Conservation (phyloP, 2,797 vertebrate species). For the Gymnopithys bicolor region DNA sequence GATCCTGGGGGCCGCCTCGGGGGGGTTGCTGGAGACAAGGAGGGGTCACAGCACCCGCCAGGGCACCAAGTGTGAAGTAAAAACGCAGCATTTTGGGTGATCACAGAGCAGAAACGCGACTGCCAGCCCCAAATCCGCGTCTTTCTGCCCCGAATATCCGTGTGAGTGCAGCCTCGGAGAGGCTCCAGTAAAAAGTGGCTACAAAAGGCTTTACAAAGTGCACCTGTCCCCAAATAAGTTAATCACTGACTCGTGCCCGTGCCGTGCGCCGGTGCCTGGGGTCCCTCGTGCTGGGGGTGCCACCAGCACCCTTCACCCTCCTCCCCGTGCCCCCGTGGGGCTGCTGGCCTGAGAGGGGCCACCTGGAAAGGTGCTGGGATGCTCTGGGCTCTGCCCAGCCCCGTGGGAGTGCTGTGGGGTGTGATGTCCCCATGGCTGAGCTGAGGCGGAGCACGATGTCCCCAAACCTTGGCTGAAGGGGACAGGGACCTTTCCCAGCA, state of each 20-base stretch:
- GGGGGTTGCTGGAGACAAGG: background rate
- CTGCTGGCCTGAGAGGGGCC: background rate
- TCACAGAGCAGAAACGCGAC: background rate
- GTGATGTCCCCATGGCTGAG: background rate
- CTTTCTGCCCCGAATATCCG: background rate
- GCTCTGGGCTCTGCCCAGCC: background rate
- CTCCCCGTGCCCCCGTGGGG: fast-evolving
- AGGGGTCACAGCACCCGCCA: fast-evolving
- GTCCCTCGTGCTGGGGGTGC: background rate
- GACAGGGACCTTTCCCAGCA: background rate
- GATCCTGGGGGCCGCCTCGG: background rate
- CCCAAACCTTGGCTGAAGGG: background rate
- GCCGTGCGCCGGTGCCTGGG: fast-evolving
- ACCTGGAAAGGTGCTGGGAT: fast-evolving
- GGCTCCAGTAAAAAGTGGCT: constrained; percentile 40
- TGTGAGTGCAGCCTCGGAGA: background rate
- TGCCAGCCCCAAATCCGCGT: background rate
- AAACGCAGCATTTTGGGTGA: constrained; percentile 28
- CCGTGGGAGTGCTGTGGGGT: fast-evolving
- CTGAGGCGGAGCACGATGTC: background rate
- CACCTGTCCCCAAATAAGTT: constrained; percentile 55
- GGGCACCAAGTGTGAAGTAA: constrained; percentile 4
- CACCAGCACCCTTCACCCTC: background rate
- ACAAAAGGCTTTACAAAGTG: constrained; percentile 62
- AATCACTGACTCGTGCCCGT: background rate